Evolutionary conservation across 1,140 invertebrate genomes (phyloP).

Genomic region (Trinorchestia longiramus): DNA sequence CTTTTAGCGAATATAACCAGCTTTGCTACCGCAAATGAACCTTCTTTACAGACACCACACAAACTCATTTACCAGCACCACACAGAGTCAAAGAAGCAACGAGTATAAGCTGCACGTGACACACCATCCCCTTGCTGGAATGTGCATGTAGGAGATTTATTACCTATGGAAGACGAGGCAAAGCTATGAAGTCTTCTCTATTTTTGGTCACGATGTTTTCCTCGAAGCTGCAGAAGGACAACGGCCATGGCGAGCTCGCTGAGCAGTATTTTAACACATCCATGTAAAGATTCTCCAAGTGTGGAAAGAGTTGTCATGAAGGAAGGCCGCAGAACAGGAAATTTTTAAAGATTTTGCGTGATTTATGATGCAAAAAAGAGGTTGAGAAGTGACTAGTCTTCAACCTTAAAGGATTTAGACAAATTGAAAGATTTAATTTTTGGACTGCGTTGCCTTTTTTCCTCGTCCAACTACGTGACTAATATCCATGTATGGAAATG

Average conservation of each 20-base stretch:
- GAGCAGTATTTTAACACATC: background rate
- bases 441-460: background rate
- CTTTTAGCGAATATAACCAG: slow-evolving; percentile 1
- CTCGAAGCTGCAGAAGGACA: slow-evolving; percentile 5
- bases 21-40: background rate
- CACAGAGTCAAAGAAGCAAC: background rate
- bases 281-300: background rate
- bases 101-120: background rate
- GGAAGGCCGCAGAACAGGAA: background rate
- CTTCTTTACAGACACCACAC: background rate
- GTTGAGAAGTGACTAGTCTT: background rate
- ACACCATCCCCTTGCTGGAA: background rate
- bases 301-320: background rate
- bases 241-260: background rate
- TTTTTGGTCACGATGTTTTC: slow-evolving; percentile 6
- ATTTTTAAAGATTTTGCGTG: background rate
- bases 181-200: background rate
- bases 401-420: background rate
- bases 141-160: background rate
- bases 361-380: background rate
- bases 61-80: background rate
- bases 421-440: background rate
- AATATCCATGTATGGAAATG: background rate
- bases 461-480: background rate
- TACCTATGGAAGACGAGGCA: background rate